These are phyloP conservation scores for Apteryx owenii DNA, from an alignment of 2,113 vertebrate genomes.

Conservation along the genomic window DNA sequence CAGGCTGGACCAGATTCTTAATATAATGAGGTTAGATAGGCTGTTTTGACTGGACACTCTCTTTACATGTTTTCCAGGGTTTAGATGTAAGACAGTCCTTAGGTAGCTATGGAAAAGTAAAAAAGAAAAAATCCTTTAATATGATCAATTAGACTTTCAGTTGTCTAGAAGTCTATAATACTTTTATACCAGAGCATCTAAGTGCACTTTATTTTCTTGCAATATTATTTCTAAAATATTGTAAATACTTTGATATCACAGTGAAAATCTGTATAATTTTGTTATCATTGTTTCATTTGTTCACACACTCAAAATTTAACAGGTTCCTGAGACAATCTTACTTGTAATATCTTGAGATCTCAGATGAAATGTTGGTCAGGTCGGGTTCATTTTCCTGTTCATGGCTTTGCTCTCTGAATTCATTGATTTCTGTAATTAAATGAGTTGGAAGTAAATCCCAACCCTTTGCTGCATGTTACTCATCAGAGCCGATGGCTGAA, in stretches of 20 bases:
- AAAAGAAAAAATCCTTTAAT: background rate
- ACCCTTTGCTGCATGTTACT: conserved; percentile 65
- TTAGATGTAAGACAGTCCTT: background rate
- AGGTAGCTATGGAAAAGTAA: background rate
- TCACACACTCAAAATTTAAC: background rate
- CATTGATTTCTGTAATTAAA: conserved; percentile 84
- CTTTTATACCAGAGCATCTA: fast-evolving
- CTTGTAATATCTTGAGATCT: conserved; percentile 34
- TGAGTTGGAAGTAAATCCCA: conserved; percentile 78
- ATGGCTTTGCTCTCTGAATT: conserved; percentile 58
- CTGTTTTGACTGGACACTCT: background rate
- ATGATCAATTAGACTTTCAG: background rate
- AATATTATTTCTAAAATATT: background rate
- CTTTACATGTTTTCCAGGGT: background rate
- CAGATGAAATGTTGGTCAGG: background rate
- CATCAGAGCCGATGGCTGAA: conserved; percentile 76
- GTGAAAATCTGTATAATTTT: background rate
- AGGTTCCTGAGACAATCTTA: background rate
- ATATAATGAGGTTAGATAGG: background rate
- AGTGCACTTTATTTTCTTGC: background rate
- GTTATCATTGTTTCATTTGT: background rate
- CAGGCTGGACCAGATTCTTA: background rate
- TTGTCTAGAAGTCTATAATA: background rate
- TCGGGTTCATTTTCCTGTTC: conserved; percentile 57
- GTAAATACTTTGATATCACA: background rate